Evolutionary conservation across 1,140 invertebrate species (phyloP).

Genomic region (Drosophila varians): DNA sequence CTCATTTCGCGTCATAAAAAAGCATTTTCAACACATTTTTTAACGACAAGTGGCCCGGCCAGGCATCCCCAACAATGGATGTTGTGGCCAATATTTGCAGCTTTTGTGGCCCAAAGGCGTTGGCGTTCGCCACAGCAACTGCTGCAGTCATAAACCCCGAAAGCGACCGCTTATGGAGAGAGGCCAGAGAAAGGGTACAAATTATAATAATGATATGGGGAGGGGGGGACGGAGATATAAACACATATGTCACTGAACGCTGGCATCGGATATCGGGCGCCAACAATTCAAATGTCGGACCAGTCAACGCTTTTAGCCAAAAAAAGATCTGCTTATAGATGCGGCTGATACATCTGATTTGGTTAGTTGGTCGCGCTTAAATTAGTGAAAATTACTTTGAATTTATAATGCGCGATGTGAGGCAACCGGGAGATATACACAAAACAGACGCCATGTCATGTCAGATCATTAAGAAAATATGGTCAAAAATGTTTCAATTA

Average conservation of each 20-base stretch:
- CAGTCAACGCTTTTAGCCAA: constrained; percentile 19
- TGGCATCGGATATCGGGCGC: constrained; percentile 1
- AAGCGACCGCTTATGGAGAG: not conserved
- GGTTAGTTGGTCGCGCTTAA: constrained; percentile 66
- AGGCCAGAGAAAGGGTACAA: constrained; percentile 53
- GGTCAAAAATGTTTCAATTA: constrained; percentile 82
- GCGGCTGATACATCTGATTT: constrained; percentile 36
- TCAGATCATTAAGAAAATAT: constrained; percentile 82
- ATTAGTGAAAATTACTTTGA: constrained; percentile 71
- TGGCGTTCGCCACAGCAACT: constrained; percentile 57
- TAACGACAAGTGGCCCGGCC: constrained; percentile 71
- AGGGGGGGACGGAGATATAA: constrained; percentile 5
- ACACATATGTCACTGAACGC: constrained; percentile 30
- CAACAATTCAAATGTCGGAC: constrained; percentile 32
- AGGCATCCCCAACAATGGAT: constrained; percentile 36
- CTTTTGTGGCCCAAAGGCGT: constrained; percentile 75
- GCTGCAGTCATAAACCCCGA: constrained; percentile 57
- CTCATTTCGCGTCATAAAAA: constrained; percentile 77
- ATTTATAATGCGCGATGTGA: constrained; percentile 49
- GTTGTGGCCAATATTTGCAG: constrained; percentile 72
- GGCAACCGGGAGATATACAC: constrained; percentile 28
- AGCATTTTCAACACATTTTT: constrained; percentile 78
- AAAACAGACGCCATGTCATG: constrained; percentile 76
- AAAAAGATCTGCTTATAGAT: not conserved
- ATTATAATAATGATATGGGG: constrained; percentile 73